Base-by-base conservation (phyloP, 2,797 vertebrate species). In the Novumbra hubbsi region DNA sequence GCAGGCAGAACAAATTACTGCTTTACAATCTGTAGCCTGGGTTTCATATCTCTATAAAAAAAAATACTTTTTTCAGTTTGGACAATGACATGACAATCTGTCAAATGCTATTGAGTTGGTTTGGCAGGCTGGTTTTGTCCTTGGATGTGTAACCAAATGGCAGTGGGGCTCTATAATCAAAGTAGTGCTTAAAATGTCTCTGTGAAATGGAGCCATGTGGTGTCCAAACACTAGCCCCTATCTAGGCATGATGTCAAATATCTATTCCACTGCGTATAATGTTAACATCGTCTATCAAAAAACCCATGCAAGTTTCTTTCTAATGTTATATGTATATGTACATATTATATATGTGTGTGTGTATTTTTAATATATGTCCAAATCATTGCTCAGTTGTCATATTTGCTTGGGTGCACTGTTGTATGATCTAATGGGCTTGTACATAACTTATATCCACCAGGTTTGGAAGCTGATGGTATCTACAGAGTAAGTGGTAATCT, bases 401-500 rank as follows among this genome's bases (percentile, higher is more conserved):
- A 32, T 34, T 11, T 55, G 41, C 27, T 30, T n/a, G 48, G 32
- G 2, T 64, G 7, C 19, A 50, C 2, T 32, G 32, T 50, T 17
- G 41, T 45, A 45, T 45, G 12, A 45, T 45, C 41, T 45, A 45
- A 45, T 45, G 14, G 41, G 6, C 41, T 45, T 1, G 41, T 45
- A 45, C 34, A 3, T 70, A 27, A 15, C 12, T 15, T 68, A 41
- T 76, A 19, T 76, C 16, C 24, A 30, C 82, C 81, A 96, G 95
- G 95, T 83, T 86, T 96, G 79, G 92, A 96, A 71, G 92, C 91
- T 85, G 95, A 95, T 90, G 95, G 95, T 78, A 94, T 96, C 88
- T 96, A 96, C 93, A 93, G 95, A 92, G 95, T 96, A 83, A 96
- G 95, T 76, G 95, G 95, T 84, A 96, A 96, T 91, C 90, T 96